phyloP scores from a whole-genome alignment of 1,140 invertebrate genomes.

The Condylostylus longicornis region DNA sequence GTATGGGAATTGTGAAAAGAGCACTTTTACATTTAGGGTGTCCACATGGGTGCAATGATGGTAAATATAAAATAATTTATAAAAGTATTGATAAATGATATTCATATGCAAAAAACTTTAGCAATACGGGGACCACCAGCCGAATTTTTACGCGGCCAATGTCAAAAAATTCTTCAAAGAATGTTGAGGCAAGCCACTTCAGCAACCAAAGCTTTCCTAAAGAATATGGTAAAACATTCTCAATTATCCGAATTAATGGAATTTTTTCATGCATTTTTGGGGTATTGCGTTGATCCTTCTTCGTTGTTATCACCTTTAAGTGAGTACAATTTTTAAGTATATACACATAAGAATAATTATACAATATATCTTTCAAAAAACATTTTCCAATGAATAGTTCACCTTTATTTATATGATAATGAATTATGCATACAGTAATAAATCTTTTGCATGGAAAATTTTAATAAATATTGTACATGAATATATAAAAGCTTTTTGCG shows the following conservation, averaged over 20 bases:
- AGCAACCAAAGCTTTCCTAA: slow-evolving; percentile 64
- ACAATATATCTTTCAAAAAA: not conserved
- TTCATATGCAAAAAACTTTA: too few species aligned
- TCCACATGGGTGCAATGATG: slow-evolving; percentile 61
- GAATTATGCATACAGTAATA: too few species aligned
- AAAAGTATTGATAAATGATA: too few species aligned
- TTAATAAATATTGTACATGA: too few species aligned
- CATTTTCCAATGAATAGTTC: not conserved
- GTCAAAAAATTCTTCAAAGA: slow-evolving; percentile 64
- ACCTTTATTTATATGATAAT: too few species aligned
- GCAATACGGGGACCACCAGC: slow-evolving; percentile 71
- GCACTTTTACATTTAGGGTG: slow-evolving; percentile 81
- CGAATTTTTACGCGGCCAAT: slow-evolving; percentile 78
- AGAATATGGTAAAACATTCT: slow-evolving; percentile 58
- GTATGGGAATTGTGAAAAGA: slow-evolving; percentile 41
- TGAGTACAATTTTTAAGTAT: slow-evolving; percentile 38
- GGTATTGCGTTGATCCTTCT: slow-evolving; percentile 84
- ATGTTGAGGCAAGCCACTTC: slow-evolving; percentile 50
- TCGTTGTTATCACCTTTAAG: slow-evolving; percentile 68
- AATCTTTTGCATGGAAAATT: too few species aligned
- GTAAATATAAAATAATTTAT: slow-evolving; percentile 11
- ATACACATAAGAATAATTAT: not conserved
- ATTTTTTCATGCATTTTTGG: slow-evolving; percentile 87
- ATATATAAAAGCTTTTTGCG: too few species aligned
- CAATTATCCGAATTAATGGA: slow-evolving; percentile 74